Conservation (phyloP, 2,113 vertebrate genomes). For the Nycticryphes semicollaris region DNA sequence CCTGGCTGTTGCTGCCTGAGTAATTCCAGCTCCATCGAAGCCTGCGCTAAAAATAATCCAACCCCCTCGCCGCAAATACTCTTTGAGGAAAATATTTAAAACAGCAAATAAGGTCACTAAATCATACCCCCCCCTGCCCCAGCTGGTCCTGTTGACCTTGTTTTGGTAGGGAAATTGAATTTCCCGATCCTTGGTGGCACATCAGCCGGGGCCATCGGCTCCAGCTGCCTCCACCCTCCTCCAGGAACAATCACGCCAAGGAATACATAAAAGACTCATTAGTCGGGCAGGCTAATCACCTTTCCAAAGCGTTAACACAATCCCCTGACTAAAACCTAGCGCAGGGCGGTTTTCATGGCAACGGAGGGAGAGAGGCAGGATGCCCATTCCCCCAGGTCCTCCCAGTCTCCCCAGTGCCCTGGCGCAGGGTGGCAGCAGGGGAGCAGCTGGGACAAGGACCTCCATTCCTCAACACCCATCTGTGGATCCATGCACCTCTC, state of each 20-base stretch:
- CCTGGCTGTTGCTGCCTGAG: neutral
- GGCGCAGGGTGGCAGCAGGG: conserved; percentile 71
- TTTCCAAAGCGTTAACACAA: neutral
- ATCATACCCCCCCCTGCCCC: neutral
- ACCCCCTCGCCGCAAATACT: neutral
- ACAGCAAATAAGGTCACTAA: neutral
- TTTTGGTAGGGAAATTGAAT: neutral
- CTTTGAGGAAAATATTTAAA: neutral
- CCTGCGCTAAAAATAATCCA: neutral
- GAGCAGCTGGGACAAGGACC: conserved; percentile 80
- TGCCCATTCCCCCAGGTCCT: neutral
- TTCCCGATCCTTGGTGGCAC: neutral
- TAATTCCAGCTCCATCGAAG: conserved; percentile 4
- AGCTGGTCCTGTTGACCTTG: neutral
- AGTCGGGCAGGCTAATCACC: neutral
- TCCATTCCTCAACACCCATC: neutral
- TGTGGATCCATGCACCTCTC: rapidly evolving
- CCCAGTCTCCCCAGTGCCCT: neutral
- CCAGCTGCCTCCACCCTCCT: neutral
- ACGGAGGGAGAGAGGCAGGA: conserved; percentile 52
- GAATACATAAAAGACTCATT: neutral
- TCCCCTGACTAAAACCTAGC: neutral
- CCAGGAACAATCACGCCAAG: neutral
- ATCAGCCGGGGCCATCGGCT: neutral
- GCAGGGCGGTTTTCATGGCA: conserved; percentile 38